These are phyloP conservation scores for Scortum barcoo DNA, from an alignment of 2,113 vertebrate genomes.

Conservation along the genomic window DNA sequence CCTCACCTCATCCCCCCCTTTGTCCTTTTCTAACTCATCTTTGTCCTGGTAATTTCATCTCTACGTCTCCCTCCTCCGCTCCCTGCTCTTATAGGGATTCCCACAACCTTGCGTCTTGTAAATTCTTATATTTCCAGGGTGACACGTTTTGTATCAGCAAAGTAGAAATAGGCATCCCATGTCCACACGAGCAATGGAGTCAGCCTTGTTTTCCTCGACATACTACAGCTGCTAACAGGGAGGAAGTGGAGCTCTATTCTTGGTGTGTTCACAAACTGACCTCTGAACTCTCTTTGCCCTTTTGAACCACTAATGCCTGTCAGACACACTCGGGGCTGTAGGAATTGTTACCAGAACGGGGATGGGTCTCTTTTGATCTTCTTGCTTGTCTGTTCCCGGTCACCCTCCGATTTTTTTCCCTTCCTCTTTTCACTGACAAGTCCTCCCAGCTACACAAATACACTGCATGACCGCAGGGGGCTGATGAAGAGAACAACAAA, in stretches of 20 bases:
- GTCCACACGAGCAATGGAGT: slow-evolving; percentile 56
- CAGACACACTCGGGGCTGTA: slow-evolving; percentile 40
- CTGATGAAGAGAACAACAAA: slow-evolving; percentile 60
- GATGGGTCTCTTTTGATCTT: slow-evolving; percentile 56
- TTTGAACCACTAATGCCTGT: slow-evolving; percentile 37
- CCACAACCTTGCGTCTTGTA: slow-evolving; percentile 20
- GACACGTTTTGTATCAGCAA: slow-evolving; percentile 47
- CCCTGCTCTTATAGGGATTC: slow-evolving; percentile 32
- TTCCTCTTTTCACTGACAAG: slow-evolving; percentile 35
- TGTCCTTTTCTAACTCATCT: slow-evolving; percentile 1
- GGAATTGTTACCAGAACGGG: slow-evolving; percentile 38
- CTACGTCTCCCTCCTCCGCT: slow-evolving; percentile 9
- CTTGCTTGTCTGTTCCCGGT: slow-evolving; percentile 7
- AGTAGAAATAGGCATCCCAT: slow-evolving; percentile 38
- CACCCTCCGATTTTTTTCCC: not conserved
- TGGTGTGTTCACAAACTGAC: slow-evolving; percentile 47
- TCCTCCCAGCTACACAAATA: slow-evolving; percentile 42
- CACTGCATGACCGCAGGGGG: slow-evolving; percentile 43
- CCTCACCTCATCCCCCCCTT: slow-evolving; percentile 36
- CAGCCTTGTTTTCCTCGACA: slow-evolving; percentile 33
- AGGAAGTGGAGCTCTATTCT: slow-evolving; percentile 47
- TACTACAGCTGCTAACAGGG: not conserved
- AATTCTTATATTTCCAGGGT: slow-evolving; percentile 34
- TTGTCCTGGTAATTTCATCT: slow-evolving; percentile 27
- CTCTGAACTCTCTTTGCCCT: slow-evolving; percentile 63